Evolutionary conservation across 2,888 invertebrate genomes (phyloP).

Genomic region (Poecilus cupreus): DNA sequence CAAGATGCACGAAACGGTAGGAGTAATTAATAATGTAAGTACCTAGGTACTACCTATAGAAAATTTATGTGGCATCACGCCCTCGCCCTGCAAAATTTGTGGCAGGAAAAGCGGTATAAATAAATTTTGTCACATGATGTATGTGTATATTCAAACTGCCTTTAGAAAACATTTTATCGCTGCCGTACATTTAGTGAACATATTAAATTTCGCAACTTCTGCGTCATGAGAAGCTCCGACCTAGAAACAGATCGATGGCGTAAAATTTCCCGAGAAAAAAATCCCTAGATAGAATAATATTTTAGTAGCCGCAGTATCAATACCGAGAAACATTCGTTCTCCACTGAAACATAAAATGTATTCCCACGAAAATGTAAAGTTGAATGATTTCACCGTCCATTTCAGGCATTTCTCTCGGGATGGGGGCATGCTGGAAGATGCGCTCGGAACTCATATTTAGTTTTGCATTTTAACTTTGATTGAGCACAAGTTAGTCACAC

Average conservation of each 20-base stretch:
- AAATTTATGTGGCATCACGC: not conserved
- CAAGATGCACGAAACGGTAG: too few relatives aligned
- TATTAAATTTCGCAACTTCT: conserved; percentile 21
- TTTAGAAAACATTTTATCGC: conserved; percentile 5
- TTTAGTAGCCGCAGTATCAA: conserved; percentile 26
- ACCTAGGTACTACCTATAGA: not conserved
- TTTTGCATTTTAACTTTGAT: not conserved
- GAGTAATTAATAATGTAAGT: too few relatives aligned
- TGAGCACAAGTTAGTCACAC: not conserved
- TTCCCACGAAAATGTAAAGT: conserved; percentile 8
- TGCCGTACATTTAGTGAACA: conserved; percentile 23
- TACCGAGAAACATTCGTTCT: conserved; percentile 7
- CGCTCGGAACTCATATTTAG: not conserved
- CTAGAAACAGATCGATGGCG: conserved; percentile 13
- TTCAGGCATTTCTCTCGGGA: not conserved
- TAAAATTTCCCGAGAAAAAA: not conserved
- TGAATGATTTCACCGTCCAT: conserved; percentile 10
- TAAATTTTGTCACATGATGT: conserved; percentile 7
- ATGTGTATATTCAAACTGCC: not conserved
- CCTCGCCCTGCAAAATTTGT: not conserved
- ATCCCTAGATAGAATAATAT: conserved; percentile 36
- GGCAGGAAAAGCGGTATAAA: not conserved
- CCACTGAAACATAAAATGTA: conserved; percentile 16
- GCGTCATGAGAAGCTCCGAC: not conserved
- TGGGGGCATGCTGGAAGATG: not conserved